Evolutionary conservation across 2,888 invertebrate genomes (phyloP).

Genomic region (Apamea monoglypha): DNA sequence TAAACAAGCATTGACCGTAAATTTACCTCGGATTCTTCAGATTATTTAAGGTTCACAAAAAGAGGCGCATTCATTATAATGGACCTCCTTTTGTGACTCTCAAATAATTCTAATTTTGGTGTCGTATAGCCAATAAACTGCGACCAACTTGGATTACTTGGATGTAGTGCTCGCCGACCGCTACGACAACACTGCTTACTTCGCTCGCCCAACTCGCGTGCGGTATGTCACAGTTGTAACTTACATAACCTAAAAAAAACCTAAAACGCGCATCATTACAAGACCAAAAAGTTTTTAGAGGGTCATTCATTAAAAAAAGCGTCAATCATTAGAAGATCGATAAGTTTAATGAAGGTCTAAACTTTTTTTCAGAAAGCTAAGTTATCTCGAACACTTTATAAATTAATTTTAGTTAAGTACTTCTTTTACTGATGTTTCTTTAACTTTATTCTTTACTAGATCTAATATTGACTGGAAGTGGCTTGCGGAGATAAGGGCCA

Average conservation of each 20-base stretch:
- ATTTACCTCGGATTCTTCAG: too few relatives aligned
- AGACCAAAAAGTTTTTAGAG: too few relatives aligned
- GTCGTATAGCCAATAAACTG: not conserved
- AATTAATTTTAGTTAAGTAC: not conserved
- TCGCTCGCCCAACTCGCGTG: not conserved
- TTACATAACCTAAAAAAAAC: too few relatives aligned
- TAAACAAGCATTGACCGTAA: not conserved
- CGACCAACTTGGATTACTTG: not conserved
- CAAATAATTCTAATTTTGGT: not conserved
- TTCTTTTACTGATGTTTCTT: slow-evolving; percentile 48
- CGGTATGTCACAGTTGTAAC: not conserved
- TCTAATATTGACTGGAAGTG: slow-evolving; percentile 60
- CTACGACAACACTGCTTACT: not conserved
- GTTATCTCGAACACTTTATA: not conserved
- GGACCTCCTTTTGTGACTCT: not conserved
- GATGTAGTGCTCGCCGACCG: not conserved
- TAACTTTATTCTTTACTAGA: slow-evolving; percentile 63
- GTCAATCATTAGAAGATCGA: not conserved
- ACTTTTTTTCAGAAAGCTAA: not conserved
- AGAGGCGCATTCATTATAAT: not conserved
- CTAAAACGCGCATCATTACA: too few relatives aligned
- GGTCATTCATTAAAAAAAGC: not conserved
- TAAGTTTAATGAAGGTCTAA: not conserved
- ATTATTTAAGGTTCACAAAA: too few relatives aligned
- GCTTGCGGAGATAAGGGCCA: slow-evolving; percentile 22